Percentiles rank a stretch among this genome's conserved stretches.
phyloP scores from a whole-genome alignment of 2,797 vertebrate genomes.

The Sebastes baramenuke region DNA sequence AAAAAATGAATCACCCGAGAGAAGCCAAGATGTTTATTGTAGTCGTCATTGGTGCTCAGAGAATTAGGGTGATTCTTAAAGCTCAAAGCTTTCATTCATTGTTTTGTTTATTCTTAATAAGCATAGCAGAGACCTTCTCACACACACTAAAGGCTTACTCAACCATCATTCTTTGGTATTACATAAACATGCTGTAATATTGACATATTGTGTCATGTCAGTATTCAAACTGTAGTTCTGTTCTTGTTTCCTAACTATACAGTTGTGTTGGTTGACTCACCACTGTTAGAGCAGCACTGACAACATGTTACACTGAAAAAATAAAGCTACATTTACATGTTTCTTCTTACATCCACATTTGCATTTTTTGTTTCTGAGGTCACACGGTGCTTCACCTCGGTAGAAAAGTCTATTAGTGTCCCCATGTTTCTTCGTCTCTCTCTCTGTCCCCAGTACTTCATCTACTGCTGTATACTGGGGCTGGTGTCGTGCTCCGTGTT shows the following conservation, averaged over 20 bases:
- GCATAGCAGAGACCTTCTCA: background rate
- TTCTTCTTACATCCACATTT: background rate
- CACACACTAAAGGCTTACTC: background rate
- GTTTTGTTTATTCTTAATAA: background rate
- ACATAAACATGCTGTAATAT: constrained; percentile 15
- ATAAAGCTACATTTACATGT: background rate
- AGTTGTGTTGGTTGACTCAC: constrained; percentile 7
- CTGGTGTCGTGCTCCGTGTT: constrained; percentile 97
- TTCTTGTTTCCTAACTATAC: background rate
- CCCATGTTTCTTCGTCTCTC: background rate
- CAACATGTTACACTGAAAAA: background rate
- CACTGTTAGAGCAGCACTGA: background rate
- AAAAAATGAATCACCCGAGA: background rate
- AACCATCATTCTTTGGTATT: background rate
- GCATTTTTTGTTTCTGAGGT: background rate
- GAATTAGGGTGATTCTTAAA: background rate
- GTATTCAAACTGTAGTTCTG: background rate
- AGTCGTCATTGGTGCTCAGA: background rate
- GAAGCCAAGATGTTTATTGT: background rate
- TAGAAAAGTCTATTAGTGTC: background rate
- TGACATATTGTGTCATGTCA: background rate
- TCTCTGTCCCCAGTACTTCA: constrained; percentile 89
- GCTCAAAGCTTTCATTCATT: background rate
- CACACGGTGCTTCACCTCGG: background rate
- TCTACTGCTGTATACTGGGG: constrained; percentile 97